These are phyloP conservation scores for Neomicropteryx cornuta DNA, from an alignment of 1,140 invertebrate species.

Conservation along the genomic window DNA sequence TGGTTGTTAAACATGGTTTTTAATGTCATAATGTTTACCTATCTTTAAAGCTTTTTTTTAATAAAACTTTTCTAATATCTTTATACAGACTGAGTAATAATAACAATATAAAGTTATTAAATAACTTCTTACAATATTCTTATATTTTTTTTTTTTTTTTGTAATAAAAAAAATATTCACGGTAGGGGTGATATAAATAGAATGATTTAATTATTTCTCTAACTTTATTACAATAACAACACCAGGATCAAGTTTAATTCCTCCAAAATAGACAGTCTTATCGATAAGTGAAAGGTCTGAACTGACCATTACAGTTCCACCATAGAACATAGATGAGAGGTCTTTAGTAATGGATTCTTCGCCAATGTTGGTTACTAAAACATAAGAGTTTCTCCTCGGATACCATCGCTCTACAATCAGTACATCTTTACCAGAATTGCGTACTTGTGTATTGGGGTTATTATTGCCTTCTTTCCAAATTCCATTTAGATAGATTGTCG, in stretches of 20 bases:
- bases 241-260: constrained; percentile 45
- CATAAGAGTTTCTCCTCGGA: constrained; percentile 61
- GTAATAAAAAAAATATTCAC: too few relatives aligned
- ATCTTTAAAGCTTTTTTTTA: too few relatives aligned
- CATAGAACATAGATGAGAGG: constrained; percentile 61
- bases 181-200: too few relatives aligned
- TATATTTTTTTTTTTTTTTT: too few relatives aligned
- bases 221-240: constrained; percentile 55
- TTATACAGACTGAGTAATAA: too few relatives aligned
- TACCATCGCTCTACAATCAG: constrained; percentile 64
- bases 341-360: constrained; percentile 46
- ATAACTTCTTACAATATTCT: too few relatives aligned
- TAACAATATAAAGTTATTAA: too few relatives aligned
- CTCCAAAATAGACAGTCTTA: constrained; percentile 53
- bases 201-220: constrained; percentile 54
- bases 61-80: too few relatives aligned
- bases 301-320: constrained; percentile 56
- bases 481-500: constrained; percentile 58
- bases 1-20: too few relatives aligned
- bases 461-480: constrained; percentile 49
- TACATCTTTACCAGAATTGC: constrained; percentile 48
- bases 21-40: too few relatives aligned
- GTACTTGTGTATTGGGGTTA: constrained; percentile 51
- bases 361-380: constrained; percentile 60
- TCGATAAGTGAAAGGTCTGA: constrained; percentile 42